Evolutionary conservation across 2,888 invertebrate species (phyloP).

Genomic region (Hydroisotoma schaefferi): DNA sequence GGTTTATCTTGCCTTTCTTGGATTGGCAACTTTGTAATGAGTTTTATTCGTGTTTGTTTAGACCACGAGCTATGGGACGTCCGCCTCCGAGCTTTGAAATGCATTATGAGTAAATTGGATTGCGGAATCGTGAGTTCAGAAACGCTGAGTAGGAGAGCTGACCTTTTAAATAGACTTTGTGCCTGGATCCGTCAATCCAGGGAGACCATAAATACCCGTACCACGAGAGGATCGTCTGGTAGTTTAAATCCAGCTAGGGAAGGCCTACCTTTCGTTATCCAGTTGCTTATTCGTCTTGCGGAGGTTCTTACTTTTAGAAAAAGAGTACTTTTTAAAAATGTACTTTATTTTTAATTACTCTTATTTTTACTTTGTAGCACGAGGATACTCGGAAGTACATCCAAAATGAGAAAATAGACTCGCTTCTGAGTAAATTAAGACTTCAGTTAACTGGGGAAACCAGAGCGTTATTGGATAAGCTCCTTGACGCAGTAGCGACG

Average conservation of each 20-base stretch:
- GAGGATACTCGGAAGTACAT: slow-evolving; percentile 37
- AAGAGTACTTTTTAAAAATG: background rate
- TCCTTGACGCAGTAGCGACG: slow-evolving; percentile 22
- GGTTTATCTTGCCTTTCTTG: background rate
- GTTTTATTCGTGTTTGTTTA: no score
- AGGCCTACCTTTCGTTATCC: slow-evolving; percentile 34
- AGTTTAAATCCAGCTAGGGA: slow-evolving; percentile 13
- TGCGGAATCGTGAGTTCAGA: slow-evolving; percentile 35
- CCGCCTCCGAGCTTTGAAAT: slow-evolving; percentile 42
- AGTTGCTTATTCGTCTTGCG: slow-evolving; percentile 31
- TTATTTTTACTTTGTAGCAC: slow-evolving; percentile 20
- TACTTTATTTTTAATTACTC: slow-evolving; percentile 5
- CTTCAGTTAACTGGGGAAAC: slow-evolving; percentile 26
- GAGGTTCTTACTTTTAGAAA: slow-evolving; percentile 24
- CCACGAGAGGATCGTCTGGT: slow-evolving; percentile 1
- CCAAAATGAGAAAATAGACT: slow-evolving; percentile 32
- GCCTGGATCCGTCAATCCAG: slow-evolving; percentile 23
- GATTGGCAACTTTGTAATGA: slow-evolving; percentile 2
- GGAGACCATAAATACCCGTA: background rate
- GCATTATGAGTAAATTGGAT: slow-evolving; percentile 41
- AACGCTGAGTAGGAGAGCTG: slow-evolving; percentile 30
- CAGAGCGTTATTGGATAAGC: slow-evolving; percentile 25
- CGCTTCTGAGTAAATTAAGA: slow-evolving; percentile 27
- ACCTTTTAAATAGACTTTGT: slow-evolving; percentile 39
- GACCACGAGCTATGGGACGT: slow-evolving; percentile 45